Evolutionary conservation across 2,888 invertebrate species (phyloP).

Genomic region (Clunio marinus): DNA sequence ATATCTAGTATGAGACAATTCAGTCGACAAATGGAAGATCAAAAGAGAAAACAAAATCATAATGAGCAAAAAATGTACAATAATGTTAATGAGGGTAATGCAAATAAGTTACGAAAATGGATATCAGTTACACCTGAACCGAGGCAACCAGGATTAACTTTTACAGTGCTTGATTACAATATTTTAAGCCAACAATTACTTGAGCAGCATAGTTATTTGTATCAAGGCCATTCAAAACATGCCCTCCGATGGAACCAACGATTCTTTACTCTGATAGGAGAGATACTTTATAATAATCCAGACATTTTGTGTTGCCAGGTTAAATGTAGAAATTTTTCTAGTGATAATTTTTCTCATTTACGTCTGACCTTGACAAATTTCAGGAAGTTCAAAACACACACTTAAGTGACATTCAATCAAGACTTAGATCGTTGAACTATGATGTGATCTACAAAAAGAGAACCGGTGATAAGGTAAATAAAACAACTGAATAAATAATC

Average conservation of each 20-base stretch:
- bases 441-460: conserved; percentile 75
- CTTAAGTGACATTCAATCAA: conserved; percentile 58
- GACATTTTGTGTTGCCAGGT: conserved; percentile 49
- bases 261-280: conserved; percentile 44
- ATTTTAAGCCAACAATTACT: conserved; percentile 80
- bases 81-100: background rate
- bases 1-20: background rate
- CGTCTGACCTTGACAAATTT: conserved; percentile 53
- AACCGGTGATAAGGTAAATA: conserved; percentile 60
- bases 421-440: conserved; percentile 61
- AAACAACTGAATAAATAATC: background rate
- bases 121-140: background rate
- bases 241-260: conserved; percentile 10
- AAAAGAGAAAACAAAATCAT: background rate
- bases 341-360: background rate
- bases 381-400: conserved; percentile 89
- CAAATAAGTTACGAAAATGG: conserved; percentile 16
- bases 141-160: conserved; percentile 44
- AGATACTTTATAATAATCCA: conserved; percentile 53
- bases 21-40: background rate
- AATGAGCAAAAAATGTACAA: too few relatives aligned
- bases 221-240: conserved; percentile 54
- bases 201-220: conserved; percentile 68
- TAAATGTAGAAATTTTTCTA: background rate
- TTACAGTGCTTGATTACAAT: conserved; percentile 80